Conservation (phyloP, 2,113 vertebrate genomes). For the Lanius collurio region DNA sequence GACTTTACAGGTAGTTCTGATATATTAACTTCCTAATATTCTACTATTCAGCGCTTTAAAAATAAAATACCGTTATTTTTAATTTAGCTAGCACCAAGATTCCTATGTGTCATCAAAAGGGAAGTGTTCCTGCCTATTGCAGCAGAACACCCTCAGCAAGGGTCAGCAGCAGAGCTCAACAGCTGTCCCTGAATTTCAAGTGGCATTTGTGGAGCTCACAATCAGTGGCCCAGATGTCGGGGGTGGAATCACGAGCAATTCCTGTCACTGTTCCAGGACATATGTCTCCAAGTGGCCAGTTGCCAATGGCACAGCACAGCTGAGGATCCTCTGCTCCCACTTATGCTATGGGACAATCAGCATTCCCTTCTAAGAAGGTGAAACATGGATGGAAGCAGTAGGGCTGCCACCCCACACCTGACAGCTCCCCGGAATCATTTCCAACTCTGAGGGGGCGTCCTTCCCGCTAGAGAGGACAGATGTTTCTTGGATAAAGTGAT, state of each 20-base stretch:
- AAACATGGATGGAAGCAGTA: background rate
- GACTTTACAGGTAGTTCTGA: background rate
- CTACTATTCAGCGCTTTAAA: background rate
- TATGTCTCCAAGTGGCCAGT: background rate
- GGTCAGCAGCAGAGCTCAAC: background rate
- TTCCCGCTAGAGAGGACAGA: background rate
- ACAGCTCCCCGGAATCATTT: background rate
- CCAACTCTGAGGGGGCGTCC: accelerated
- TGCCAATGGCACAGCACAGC: background rate
- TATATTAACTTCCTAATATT: background rate
- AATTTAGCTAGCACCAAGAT: background rate
- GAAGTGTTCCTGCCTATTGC: background rate
- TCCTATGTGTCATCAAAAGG: background rate
- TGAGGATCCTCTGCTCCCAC: background rate
- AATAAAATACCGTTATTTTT: background rate
- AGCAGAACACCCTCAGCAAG: background rate
- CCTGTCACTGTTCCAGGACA: background rate
- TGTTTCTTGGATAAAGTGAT: background rate
- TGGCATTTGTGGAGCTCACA: background rate
- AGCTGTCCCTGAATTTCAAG: background rate
- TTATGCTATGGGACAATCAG: background rate
- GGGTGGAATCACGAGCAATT: background rate
- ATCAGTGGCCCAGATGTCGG: background rate
- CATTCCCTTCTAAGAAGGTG: accelerated
- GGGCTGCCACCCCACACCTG: background rate